Percentiles rank a stretch among this genome's conserved stretches.
phyloP scores from a whole-genome alignment of 2,797 vertebrate genomes.

The Thamnophis elegans region DNA sequence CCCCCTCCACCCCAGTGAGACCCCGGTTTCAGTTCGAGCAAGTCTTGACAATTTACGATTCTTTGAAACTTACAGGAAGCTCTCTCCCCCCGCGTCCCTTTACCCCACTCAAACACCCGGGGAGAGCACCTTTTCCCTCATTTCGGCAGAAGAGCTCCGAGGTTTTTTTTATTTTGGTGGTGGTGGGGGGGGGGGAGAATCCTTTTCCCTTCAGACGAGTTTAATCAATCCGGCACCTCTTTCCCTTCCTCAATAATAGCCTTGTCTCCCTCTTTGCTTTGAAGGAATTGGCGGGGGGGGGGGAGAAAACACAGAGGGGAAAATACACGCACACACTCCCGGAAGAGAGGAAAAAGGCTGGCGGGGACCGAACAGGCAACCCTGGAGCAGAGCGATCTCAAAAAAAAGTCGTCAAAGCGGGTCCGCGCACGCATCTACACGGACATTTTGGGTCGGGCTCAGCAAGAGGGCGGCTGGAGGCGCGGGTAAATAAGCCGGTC shows the following conservation, averaged over 20 bases:
- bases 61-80: conserved; percentile 3
- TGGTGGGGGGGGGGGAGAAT: neutral
- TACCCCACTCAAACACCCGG: neutral
- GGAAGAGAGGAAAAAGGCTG: neutral
- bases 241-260: neutral
- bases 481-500: neutral
- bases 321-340: neutral
- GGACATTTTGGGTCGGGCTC: neutral
- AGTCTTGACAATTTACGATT: conserved; percentile 2
- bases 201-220: neutral
- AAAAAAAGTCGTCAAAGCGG: neutral
- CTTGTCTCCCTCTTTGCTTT: neutral
- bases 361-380: neutral
- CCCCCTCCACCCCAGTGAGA: neutral
- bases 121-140: neutral
- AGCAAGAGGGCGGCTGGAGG: neutral
- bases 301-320: too few species aligned
- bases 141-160: neutral
- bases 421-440: neutral
- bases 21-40: neutral
- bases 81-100: neutral
- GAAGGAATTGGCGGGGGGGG: neutral
- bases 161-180: neutral
- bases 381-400: neutral
- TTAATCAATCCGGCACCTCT: neutral